Conservation (phyloP, 2,113 vertebrate species). For the Aramus guarauna region DNA sequence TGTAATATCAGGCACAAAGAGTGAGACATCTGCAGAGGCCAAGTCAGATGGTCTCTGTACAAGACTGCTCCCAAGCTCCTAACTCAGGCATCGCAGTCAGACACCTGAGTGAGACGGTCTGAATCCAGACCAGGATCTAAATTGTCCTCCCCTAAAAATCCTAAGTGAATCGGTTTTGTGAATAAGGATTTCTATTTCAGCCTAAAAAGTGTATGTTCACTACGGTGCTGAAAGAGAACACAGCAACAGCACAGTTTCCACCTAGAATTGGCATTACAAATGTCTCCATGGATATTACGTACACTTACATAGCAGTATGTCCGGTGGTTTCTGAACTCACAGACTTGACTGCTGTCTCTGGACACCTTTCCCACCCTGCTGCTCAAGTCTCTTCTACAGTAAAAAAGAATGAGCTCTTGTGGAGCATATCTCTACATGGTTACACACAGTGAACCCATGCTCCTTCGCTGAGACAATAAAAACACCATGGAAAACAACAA, state of each 20-base stretch:
- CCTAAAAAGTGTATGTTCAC: not conserved
- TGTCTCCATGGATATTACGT: not conserved
- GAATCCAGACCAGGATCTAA: not conserved
- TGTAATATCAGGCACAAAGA: not conserved
- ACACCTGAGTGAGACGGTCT: not conserved
- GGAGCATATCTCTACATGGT: not conserved
- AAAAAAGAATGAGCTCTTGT: not conserved
- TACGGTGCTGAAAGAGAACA: not conserved
- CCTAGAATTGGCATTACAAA: not conserved
- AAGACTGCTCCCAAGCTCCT: not conserved
- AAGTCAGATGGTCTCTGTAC: not conserved
- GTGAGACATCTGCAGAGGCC: not conserved
- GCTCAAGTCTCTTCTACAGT: not conserved
- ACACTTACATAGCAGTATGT: not conserved
- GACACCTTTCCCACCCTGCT: not conserved
- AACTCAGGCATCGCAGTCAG: not conserved
- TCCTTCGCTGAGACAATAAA: not conserved
- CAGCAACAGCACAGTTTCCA: not conserved
- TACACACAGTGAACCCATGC: not conserved
- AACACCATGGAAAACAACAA: not conserved
- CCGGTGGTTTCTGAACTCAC: accelerated
- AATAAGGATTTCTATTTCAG: not conserved
- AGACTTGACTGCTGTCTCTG: not conserved
- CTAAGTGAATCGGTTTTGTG: not conserved
- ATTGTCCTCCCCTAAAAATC: not conserved